phyloP scores from a whole-genome alignment of 2,113 vertebrate species.

The Petrocephalus microphthalmus region DNA sequence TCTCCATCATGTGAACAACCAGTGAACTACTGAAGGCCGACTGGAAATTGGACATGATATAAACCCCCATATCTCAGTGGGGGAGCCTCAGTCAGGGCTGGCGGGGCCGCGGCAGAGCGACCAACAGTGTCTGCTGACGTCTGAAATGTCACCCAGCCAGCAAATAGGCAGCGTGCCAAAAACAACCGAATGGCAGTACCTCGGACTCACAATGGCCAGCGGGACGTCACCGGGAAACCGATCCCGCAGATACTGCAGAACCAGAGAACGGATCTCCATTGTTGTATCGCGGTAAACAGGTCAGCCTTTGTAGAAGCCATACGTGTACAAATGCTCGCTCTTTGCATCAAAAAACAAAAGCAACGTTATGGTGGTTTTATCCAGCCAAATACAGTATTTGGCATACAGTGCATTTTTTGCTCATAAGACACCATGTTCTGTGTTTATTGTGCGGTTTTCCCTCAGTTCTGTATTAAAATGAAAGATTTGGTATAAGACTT shows the following conservation, averaged over 20 bases:
- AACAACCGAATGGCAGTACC: not conserved
- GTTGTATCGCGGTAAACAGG: not conserved
- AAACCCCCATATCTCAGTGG: not conserved
- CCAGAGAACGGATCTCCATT: not conserved
- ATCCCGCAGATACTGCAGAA: not conserved
- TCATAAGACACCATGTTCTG: not conserved
- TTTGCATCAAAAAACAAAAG: not conserved
- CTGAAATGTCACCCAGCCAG: not conserved
- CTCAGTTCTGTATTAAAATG: not conserved
- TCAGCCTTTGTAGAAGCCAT: not conserved
- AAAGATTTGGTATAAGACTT: not conserved
- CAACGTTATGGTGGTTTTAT: not conserved
- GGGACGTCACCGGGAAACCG: not conserved
- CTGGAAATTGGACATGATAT: not conserved
- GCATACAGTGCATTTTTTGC: not conserved
- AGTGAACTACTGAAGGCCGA: not conserved
- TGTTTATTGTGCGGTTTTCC: not conserved
- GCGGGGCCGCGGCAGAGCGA: too few relatives aligned
- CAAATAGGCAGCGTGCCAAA: not conserved
- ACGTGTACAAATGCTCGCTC: not conserved
- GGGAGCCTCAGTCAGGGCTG: not conserved
- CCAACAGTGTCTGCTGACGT: not conserved
- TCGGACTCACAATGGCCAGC: not conserved
- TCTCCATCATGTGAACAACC: not conserved
- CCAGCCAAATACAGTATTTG: not conserved